Conservation (phyloP, 2,797 vertebrate genomes). For the Momotus momota region DNA sequence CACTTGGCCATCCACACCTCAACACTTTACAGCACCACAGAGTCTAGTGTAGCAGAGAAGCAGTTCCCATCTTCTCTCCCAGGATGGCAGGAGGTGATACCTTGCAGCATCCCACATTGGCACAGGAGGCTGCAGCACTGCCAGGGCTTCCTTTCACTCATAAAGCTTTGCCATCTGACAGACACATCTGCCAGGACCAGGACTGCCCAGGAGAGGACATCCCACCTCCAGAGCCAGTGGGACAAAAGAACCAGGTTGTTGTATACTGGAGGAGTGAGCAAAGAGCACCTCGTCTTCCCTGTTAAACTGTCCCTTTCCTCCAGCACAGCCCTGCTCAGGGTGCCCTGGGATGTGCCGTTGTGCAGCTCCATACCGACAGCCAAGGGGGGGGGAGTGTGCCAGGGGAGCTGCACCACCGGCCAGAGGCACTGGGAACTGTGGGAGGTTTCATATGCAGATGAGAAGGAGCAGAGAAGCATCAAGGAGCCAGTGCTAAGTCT, state of each 20-base stretch:
- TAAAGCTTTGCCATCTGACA: background rate
- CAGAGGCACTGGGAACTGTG: accelerated
- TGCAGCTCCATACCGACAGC: background rate
- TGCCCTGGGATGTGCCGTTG: background rate
- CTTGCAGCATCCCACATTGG: background rate
- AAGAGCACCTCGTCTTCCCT: background rate
- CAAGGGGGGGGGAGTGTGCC: accelerated
- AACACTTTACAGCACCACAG: accelerated
- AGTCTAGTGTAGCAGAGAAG: background rate
- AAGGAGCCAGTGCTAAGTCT: background rate
- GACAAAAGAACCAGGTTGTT: background rate
- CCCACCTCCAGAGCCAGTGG: accelerated
- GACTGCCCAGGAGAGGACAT: background rate
- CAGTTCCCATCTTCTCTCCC: background rate
- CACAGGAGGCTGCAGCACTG: background rate
- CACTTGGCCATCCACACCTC: accelerated
- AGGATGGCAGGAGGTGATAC: accelerated
- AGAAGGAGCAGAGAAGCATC: background rate
- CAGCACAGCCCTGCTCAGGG: background rate
- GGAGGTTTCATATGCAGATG: accelerated
- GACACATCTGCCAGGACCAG: background rate
- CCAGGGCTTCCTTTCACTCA: accelerated
- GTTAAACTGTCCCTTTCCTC: background rate
- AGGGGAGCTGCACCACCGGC: accelerated
- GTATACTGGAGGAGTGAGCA: accelerated